Base-by-base conservation (phyloP, 1,140 invertebrate genomes). In the Lordiphosa clarofinis region DNA sequence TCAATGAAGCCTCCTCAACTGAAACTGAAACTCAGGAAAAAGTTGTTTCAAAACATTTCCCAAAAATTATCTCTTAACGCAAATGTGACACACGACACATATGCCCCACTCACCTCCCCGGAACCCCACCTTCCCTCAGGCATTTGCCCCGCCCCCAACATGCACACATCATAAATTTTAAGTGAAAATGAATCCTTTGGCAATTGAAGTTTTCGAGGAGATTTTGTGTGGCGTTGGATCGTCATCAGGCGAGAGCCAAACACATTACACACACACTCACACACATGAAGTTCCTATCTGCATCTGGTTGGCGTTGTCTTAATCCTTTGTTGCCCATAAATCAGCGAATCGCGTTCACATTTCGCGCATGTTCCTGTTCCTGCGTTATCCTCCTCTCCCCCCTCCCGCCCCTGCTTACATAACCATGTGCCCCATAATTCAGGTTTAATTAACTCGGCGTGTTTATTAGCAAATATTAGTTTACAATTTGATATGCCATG, bases 401-500 rank as follows among this genome's bases (percentile, higher is more conserved):
- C 10, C 3, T 2, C 13, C 43, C 3, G 21, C n/a, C 11, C 11
- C 15, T 28, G 33, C 37, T 56, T 56, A 58, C 55, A 72, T 21
- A 58, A 53, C 40, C 69, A 54, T 74, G 70, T 55, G 70, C 53
- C 40, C 61, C 81, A 86, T 86, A 86, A 81, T 82, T 86, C 81
- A 86, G 64, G 72, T 82, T 86, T 86, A 86, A 86, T 86, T 86
- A 86, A 86, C 81, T 81, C 62, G 44, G 31, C 62, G 72, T 72
- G 75, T 81, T 86, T 86, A 86, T 86, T 86, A 81, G 74, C 73
- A 81, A 75, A 86, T 86, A 86, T 86, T 86, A 86, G 81, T 86
- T 86, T 76, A 86, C 81, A 86, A 86, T 72, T 81, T 76, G 72
- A 82, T 73, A 47, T 59, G 70, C 48, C 63, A 31, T 57, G 73